Conservation (phyloP, 2,888 invertebrate species). For the Koerneria pararmatus region DNA sequence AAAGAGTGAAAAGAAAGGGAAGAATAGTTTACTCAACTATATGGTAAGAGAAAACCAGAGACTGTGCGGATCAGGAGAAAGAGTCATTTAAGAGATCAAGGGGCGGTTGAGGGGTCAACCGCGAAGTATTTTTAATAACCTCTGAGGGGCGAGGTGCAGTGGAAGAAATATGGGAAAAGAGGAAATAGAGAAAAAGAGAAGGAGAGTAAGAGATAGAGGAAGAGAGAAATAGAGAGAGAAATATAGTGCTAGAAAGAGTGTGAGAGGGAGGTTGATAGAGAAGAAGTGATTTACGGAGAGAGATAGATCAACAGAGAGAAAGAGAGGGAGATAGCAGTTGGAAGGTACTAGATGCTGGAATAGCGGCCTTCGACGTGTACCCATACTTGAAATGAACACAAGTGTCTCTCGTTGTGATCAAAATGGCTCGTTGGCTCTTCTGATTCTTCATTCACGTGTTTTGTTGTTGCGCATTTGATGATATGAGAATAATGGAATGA, state of each 20-base stretch:
- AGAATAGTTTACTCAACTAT: background rate
- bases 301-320: conserved; percentile 30
- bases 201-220: conserved; percentile 1
- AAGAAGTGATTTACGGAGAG: conserved; percentile 23
- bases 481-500: too few species aligned
- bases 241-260: background rate
- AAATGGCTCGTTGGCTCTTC: too few species aligned
- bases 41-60: background rate
- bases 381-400: too few species aligned
- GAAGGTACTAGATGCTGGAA: too few species aligned
- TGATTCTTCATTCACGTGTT: too few species aligned
- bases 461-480: too few species aligned
- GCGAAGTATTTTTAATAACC: background rate
- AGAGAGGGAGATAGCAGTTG: conserved; percentile 24
- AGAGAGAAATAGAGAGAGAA: conserved; percentile 3
- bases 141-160: background rate
- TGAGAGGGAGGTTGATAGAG: conserved; percentile 33
- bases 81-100: background rate
- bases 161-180: background rate
- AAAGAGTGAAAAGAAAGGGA: conserved; percentile 4
- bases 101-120: background rate
- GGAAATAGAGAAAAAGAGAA: conserved; percentile 2
- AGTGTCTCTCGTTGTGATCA: too few species aligned
- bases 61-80: background rate
- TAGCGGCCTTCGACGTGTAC: too few species aligned